Conservation (phyloP, 2,888 invertebrate species). For the Nematopogon swammerdamellus region DNA sequence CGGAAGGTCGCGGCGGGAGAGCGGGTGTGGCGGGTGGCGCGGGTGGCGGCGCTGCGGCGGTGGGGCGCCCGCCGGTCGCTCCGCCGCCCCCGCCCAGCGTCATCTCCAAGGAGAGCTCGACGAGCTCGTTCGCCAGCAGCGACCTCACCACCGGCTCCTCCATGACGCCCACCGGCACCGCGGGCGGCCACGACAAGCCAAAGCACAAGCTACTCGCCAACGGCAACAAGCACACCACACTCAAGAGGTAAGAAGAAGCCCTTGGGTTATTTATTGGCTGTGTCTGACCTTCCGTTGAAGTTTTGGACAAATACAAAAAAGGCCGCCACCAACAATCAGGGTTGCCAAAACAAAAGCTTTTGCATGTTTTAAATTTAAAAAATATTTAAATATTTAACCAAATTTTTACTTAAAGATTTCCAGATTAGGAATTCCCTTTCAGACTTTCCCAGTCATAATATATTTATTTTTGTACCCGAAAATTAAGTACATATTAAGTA, state of each 20-base stretch:
- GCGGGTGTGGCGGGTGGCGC: conserved; percentile 23
- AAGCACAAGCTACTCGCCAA: conserved; percentile 67
- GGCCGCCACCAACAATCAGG: too few relatives aligned
- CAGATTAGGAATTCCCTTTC: too few relatives aligned
- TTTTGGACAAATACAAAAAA: too few relatives aligned
- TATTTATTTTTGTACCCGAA: too few relatives aligned
- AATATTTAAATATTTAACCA: too few relatives aligned
- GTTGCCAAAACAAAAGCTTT: too few relatives aligned
- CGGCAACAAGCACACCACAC: conserved; percentile 67
- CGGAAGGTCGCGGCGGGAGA: background rate
- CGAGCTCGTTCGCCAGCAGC: conserved; percentile 64
- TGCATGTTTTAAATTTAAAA: too few relatives aligned
- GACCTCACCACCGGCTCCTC: conserved; percentile 63
- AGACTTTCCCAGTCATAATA: too few relatives aligned
- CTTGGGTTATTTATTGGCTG: too few relatives aligned
- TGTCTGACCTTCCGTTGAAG: too few relatives aligned
- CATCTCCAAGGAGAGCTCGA: conserved; percentile 65
- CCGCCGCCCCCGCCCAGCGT: conserved; percentile 19
- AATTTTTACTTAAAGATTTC: too few relatives aligned
- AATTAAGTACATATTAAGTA: too few relatives aligned
- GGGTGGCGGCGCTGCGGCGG: conserved; percentile 37
- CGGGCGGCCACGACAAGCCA: conserved; percentile 57
- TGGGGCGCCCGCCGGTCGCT: conserved; percentile 23
- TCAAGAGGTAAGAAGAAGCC: conserved; percentile 73
- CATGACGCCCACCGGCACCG: conserved; percentile 56